Conservation (phyloP, 2,888 invertebrate genomes). For the Drosophila mimica region DNA sequence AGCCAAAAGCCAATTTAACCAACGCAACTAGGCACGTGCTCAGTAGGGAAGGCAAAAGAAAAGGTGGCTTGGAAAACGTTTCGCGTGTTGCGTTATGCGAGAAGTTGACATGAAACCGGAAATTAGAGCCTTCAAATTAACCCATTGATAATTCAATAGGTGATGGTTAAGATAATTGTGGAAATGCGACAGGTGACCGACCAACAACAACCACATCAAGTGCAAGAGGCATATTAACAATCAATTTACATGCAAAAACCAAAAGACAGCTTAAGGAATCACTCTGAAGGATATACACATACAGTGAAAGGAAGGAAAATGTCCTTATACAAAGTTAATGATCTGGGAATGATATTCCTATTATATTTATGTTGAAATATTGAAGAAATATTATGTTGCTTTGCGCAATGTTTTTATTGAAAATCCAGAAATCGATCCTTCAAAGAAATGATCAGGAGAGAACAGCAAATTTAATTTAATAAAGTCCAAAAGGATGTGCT, state of each 20-base stretch:
- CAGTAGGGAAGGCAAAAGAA: slow-evolving; percentile 15
- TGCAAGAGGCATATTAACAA: background rate
- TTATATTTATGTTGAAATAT: background rate
- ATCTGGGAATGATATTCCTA: background rate
- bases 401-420: background rate
- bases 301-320: too few relatives aligned
- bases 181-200: slow-evolving; percentile 14
- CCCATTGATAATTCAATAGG: slow-evolving; percentile 19
- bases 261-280: too few relatives aligned
- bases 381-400: background rate
- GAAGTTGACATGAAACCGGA: slow-evolving; percentile 42
- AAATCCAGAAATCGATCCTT: too few relatives aligned
- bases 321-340: background rate
- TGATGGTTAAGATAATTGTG: slow-evolving; percentile 7
- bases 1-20: slow-evolving; percentile 53
- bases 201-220: background rate
- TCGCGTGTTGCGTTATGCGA: slow-evolving; percentile 23
- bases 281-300: too few relatives aligned
- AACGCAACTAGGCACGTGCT: slow-evolving; percentile 45
- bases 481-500: background rate
- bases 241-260: background rate
- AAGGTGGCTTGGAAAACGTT: slow-evolving; percentile 1
- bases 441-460: background rate
- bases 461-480: background rate
- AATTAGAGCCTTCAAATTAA: slow-evolving; percentile 11